Base-by-base conservation (phyloP, 2,797 vertebrate genomes). In the Pipistrellus kuhlii region DNA sequence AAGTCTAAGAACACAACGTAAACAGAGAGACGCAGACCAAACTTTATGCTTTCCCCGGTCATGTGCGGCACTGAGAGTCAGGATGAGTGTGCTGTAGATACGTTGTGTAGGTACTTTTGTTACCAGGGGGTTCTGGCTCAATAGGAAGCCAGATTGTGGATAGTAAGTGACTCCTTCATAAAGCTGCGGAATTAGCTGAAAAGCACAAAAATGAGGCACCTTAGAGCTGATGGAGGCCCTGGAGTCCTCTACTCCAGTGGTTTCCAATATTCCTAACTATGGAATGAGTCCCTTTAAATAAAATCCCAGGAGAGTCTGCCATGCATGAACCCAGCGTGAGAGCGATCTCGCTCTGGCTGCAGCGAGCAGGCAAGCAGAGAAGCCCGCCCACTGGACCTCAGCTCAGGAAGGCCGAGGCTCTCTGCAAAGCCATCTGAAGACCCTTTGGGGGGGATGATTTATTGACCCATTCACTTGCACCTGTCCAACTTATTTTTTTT, bases 181-280 rank as follows among this genome's bases (percentile, higher is more conserved):
- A 78, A 55, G 27, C 41, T 69, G 30, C 44, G 64, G 89, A 86
- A 86, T 88, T 90, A 59, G 38, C 89, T 92, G 44, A 55, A 84
- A 83, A 81, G n/a, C 41, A 87, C 78, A 95, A 64, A 64, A 94
- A 64, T 15, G 25, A 51, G 5, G 41, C 13, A 73, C 44, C 68
- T 81, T 82, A 87, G 62, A 93, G 69, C 20, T 32, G 38, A 51
- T 53, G 12, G 48, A 64, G 41, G 27, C 25, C 11, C 51, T 80
- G 59, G 53, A 73, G 59, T 41, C 81, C 38, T 25, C 72, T 84
- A 68, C 46, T 89, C 68, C 57, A 51, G 27, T 38, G 62, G 23
- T 84, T 95, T 85, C 89, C 81, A 82, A 46, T 46, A 91, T 76
- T 77, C 93, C 81, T 62, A 90, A 92, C 27, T 55, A 68, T 55